phyloP scores from a whole-genome alignment of 1,140 invertebrate genomes.

The Nephila pilipes region DNA sequence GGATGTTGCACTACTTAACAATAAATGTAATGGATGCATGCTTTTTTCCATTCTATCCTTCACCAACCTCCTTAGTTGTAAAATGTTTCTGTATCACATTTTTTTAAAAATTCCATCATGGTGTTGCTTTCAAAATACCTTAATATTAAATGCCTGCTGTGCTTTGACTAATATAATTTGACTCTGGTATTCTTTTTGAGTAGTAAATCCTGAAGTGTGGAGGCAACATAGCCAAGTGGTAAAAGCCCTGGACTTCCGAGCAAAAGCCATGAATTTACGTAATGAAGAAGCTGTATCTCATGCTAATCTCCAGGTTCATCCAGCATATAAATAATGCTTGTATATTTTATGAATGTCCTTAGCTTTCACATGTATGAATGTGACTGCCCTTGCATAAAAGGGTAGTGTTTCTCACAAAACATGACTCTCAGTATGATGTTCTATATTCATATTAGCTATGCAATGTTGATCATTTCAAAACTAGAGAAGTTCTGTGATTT shows the following conservation, averaged over 20 bases:
- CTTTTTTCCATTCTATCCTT: neutral
- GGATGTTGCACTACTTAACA: neutral
- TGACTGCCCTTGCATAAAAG: neutral
- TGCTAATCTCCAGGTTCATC: conserved; percentile 72
- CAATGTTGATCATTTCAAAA: conserved; percentile 30
- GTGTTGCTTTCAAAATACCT: neutral
- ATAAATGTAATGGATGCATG: conserved; percentile 4
- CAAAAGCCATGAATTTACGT: conserved; percentile 71
- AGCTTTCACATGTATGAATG: neutral
- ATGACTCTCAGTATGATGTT: conserved; percentile 34
- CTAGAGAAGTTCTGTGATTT: conserved; percentile 6
- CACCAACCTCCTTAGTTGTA: too few relatives aligned
- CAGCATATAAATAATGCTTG: conserved; percentile 68
- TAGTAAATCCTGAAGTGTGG: conserved; percentile 76
- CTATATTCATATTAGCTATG: conserved; percentile 25
- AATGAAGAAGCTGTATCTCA: conserved; percentile 65
- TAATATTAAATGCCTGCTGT: neutral
- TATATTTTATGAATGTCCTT: neutral
- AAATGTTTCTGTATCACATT: too few relatives aligned
- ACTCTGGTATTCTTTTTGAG: conserved; percentile 66
- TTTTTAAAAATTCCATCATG: neutral
- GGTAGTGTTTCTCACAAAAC: conserved; percentile 29
- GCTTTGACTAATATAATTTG: conserved; percentile 7
- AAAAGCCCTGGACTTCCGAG: conserved; percentile 71
- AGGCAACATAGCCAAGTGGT: conserved; percentile 74